Conservation (phyloP, 2,113 vertebrate genomes). For the Egretta garzetta region DNA sequence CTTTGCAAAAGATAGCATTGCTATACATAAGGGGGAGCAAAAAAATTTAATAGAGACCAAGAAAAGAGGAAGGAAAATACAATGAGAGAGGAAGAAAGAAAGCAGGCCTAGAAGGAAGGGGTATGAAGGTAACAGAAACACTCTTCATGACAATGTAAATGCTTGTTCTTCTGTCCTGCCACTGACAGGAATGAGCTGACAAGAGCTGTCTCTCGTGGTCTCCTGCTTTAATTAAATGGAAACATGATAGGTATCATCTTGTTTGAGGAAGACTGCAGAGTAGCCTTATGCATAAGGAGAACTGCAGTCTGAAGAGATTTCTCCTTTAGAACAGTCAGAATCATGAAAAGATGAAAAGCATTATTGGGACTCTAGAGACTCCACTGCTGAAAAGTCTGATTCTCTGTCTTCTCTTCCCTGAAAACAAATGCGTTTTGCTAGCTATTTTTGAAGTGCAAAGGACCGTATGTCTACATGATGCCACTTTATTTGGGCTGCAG, state of each 20-base stretch:
- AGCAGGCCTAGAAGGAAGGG: not conserved
- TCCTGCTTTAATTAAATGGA: not conserved
- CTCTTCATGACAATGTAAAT: not conserved
- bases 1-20: not conserved
- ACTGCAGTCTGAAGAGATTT: not conserved
- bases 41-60: not conserved
- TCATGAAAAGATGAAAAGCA: not conserved
- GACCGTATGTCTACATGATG: accelerated
- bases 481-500: not conserved
- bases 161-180: not conserved
- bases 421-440: not conserved
- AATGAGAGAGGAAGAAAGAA: not conserved
- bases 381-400: not conserved
- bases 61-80: not conserved
- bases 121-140: not conserved
- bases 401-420: not conserved
- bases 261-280: not conserved
- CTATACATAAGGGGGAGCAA: accelerated
- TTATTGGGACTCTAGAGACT: not conserved
- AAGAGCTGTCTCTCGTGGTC: not conserved
- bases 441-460: not conserved
- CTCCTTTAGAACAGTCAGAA: not conserved
- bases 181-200: not conserved
- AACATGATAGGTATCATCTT: not conserved
- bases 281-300: not conserved